A percentile compares a stretch with the other conserved stretches of the same genome.
phyloP scores from a whole-genome alignment of 2,797 vertebrate genomes.

The Acanthornis magna region DNA sequence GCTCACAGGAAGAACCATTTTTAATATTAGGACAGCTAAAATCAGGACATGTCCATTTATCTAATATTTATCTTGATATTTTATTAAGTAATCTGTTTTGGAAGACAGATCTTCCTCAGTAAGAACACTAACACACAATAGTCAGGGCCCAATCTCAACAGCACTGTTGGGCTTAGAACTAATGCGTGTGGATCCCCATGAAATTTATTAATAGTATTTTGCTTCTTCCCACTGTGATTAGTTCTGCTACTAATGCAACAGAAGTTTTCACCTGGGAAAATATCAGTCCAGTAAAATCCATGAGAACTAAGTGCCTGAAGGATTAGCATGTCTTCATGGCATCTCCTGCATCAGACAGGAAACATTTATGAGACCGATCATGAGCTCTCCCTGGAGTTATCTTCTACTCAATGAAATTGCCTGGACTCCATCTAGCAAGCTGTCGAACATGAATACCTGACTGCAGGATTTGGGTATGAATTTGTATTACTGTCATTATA shows the following conservation, averaged over 20 bases:
- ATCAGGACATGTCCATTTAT: not conserved
- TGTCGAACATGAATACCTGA: not conserved
- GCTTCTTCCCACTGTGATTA: not conserved
- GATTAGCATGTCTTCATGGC: not conserved
- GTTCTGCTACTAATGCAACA: not conserved
- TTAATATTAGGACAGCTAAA: not conserved
- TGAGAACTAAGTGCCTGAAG: not conserved
- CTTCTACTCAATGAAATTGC: not conserved
- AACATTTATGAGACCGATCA: not conserved
- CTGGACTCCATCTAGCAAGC: not conserved
- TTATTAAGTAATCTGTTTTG: not conserved
- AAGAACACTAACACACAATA: not conserved
- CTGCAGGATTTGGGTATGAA: not conserved
- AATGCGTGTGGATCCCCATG: accelerated
- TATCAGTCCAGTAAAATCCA: not conserved
- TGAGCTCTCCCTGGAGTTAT: not conserved
- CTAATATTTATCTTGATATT: not conserved
- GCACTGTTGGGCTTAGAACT: not conserved
- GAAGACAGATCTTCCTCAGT: not conserved
- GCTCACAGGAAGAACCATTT: not conserved
- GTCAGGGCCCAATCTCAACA: not conserved
- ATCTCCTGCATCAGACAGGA: not conserved
- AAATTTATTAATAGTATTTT: not conserved
- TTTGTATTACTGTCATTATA: not conserved
- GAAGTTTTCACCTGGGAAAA: not conserved